Evolutionary conservation across 2,113 vertebrate genomes (phyloP).

Genomic region (Paedocypris sp.): DNA sequence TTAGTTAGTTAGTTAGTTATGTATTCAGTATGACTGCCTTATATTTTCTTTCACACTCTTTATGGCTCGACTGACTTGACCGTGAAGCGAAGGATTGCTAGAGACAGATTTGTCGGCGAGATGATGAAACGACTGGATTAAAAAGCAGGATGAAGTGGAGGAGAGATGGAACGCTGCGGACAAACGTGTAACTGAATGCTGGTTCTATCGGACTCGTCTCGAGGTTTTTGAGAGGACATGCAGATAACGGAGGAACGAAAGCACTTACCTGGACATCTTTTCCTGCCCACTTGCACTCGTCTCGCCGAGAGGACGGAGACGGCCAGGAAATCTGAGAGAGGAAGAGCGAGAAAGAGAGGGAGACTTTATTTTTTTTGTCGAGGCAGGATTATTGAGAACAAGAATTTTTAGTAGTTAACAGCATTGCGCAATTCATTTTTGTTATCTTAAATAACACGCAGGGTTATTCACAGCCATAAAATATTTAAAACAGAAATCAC

Average conservation of each 20-base stretch:
- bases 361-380: neutral
- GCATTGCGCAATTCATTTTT: too few species aligned
- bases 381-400: too few species aligned
- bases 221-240: neutral
- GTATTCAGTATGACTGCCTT: too few species aligned
- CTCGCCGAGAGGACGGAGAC: constrained; percentile 77
- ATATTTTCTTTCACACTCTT: too few species aligned
- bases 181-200: neutral
- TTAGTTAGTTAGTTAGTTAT: too few species aligned
- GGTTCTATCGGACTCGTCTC: neutral
- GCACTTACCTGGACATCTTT: constrained; percentile 82
- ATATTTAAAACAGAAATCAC: too few species aligned
- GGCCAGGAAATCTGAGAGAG: constrained; percentile 73
- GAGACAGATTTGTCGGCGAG: too few species aligned
- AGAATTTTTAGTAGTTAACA: too few species aligned
- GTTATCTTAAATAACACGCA: too few species aligned
- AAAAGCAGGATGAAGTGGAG: neutral
- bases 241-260: neutral
- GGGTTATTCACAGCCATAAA: too few species aligned
- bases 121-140: neutral
- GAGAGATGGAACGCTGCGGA: neutral
- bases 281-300: constrained; percentile 97
- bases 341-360: neutral
- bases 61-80: too few species aligned
- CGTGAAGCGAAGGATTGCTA: too few species aligned